Evolutionary conservation across 2,888 invertebrate genomes (phyloP).

Genomic region (Zhengitettix transpicula): DNA sequence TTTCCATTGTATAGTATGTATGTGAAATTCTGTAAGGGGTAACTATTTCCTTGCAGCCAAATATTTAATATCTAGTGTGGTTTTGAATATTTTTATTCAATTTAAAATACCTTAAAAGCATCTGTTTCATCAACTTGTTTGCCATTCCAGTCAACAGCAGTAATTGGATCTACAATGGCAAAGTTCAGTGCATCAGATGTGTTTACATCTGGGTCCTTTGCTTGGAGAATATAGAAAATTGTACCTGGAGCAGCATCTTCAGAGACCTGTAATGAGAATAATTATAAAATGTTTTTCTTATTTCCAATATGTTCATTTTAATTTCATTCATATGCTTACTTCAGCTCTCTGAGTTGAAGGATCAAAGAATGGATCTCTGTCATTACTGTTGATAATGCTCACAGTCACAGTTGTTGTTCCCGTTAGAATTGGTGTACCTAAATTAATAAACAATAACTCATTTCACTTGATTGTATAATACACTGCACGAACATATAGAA

Average conservation of each 20-base stretch:
- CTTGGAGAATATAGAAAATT: conserved; percentile 50
- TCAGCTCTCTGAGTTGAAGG: conserved; percentile 64
- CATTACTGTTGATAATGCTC: conserved; percentile 69
- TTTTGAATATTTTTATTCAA: no score
- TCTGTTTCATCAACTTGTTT: conserved; percentile 38
- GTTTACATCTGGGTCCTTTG: conserved; percentile 64
- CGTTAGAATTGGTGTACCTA: conserved; percentile 61
- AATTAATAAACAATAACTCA: conserved; percentile 3
- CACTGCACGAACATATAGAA: neutral
- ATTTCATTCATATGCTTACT: conserved; percentile 26
- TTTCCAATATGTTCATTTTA: neutral
- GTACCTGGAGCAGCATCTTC: conserved; percentile 62
- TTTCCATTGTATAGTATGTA: no score
- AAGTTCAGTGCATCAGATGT: conserved; percentile 49
- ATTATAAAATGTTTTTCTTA: neutral
- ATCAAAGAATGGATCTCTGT: conserved; percentile 68
- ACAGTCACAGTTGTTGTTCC: conserved; percentile 68
- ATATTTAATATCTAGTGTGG: neutral
- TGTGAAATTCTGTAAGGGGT: neutral
- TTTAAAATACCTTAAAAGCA: conserved; percentile 21
- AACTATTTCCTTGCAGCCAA: neutral
- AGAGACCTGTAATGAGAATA: conserved; percentile 33
- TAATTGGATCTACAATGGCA: conserved; percentile 50
- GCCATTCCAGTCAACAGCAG: conserved; percentile 69
- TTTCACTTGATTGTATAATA: neutral